These are phyloP conservation scores for Phycodurus eques DNA, from an alignment of 2,113 vertebrate genomes.

Conservation along the genomic window DNA sequence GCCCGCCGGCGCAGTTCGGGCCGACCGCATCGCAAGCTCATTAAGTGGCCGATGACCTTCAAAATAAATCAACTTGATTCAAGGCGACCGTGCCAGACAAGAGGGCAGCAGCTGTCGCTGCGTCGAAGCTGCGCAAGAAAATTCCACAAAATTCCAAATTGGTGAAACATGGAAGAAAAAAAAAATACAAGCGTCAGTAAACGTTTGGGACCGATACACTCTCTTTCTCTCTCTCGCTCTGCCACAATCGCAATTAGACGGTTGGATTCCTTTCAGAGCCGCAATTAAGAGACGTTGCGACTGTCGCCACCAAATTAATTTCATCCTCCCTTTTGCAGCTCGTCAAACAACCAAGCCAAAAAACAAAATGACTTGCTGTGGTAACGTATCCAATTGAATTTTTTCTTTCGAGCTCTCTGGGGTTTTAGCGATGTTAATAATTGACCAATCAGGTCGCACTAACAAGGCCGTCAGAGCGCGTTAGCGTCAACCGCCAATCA, in stretches of 20 bases:
- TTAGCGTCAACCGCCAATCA: slow-evolving; percentile 68
- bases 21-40: slow-evolving; percentile 40
- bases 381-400: slow-evolving; percentile 13
- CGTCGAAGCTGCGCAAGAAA: slow-evolving; percentile 5
- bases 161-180: slow-evolving; percentile 2
- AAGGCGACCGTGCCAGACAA: slow-evolving; percentile 29
- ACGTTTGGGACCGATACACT: no score
- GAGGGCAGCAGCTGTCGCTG: slow-evolving; percentile 32
- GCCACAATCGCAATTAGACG: slow-evolving; percentile 26
- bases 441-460: slow-evolving; percentile 76
- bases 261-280: slow-evolving; percentile 59
- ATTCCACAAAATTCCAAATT: background rate
- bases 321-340: slow-evolving; percentile 12
- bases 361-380: background rate
- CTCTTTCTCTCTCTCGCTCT: background rate
- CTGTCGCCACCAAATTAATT: slow-evolving; percentile 22
- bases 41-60: slow-evolving; percentile 40
- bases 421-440: slow-evolving; percentile 67
- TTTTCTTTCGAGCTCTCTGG: slow-evolving; percentile 20
- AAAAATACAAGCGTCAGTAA: background rate
- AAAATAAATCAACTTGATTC: slow-evolving; percentile 56
- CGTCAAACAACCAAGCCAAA: slow-evolving; percentile 7
- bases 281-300: slow-evolving; percentile 63
- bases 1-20: slow-evolving; percentile 50
- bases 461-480: slow-evolving; percentile 66